phyloP scores from a whole-genome alignment of 2,888 invertebrate species.

The Hypomecis atomaria region DNA sequence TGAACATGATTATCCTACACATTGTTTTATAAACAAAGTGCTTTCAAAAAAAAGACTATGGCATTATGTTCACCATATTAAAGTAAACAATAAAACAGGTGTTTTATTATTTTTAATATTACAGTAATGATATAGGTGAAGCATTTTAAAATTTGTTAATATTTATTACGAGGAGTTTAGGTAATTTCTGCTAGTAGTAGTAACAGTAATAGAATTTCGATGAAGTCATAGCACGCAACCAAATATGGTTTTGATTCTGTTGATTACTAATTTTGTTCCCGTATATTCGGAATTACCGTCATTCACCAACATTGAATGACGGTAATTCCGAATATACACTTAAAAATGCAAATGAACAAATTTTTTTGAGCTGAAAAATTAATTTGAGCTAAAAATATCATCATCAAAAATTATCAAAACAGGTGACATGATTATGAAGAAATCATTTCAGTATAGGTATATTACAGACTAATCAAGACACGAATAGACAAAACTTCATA shows the following conservation, averaged over 20 bases:
- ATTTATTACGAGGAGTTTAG: not conserved
- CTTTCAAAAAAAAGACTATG: not conserved
- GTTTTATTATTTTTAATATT: not conserved
- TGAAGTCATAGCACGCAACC: too few species aligned
- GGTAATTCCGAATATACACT: too few species aligned
- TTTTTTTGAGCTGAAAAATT: too few species aligned
- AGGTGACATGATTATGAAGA: conserved; percentile 26
- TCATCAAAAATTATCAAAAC: too few species aligned
- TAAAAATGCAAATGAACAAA: too few species aligned
- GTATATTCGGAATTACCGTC: too few species aligned
- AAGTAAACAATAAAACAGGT: not conserved
- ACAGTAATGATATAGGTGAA: too few species aligned
- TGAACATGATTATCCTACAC: not conserved
- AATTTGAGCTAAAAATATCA: too few species aligned
- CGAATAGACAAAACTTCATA: conserved; percentile 33
- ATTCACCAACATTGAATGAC: too few species aligned
- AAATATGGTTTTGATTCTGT: too few species aligned
- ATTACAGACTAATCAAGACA: conserved; percentile 30
- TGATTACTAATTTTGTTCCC: too few species aligned
- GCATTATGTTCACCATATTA: not conserved
- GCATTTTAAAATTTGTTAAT: not conserved
- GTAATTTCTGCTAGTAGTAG: not conserved
- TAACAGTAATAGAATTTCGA: too few species aligned
- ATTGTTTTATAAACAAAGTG: not conserved
- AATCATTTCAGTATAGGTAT: conserved; percentile 30